These are phyloP conservation scores for Cydia strobilella DNA, from an alignment of 1,140 invertebrate species.

Conservation along the genomic window DNA sequence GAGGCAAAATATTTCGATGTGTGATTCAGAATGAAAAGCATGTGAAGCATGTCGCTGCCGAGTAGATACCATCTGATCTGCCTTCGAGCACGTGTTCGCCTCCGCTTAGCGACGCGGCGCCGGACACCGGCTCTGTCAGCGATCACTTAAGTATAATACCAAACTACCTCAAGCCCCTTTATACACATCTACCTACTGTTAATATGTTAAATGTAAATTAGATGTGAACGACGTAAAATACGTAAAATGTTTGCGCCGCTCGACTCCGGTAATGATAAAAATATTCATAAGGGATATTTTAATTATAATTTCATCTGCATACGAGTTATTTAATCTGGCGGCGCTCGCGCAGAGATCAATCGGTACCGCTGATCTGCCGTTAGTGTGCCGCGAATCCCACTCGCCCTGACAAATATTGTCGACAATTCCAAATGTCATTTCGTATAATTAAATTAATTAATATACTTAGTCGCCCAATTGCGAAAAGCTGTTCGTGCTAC, in stretches of 20 bases:
- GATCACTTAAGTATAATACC: constrained; percentile 6
- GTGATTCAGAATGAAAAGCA: background rate
- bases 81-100: background rate
- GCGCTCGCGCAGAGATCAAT: constrained; percentile 32
- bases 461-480: too few species aligned
- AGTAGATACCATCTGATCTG: background rate
- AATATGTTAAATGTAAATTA: constrained; percentile 60
- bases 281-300: constrained; percentile 67
- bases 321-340: constrained; percentile 53
- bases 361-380: constrained; percentile 7
- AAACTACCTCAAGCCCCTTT: constrained; percentile 9
- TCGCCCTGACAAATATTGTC: constrained; percentile 9
- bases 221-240: constrained; percentile 47
- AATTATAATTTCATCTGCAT: constrained; percentile 61
- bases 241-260: constrained; percentile 49
- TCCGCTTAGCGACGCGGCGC: background rate
- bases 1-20: background rate
- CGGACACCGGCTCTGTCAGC: constrained; percentile 3
- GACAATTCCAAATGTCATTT: background rate
- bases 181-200: constrained; percentile 34
- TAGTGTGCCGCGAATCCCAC: background rate
- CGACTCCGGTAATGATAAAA: constrained; percentile 56
- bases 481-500: too few species aligned
- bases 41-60: background rate
- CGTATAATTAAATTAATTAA: background rate